A percentile compares a stretch with the other conserved stretches of the same genome.
These are phyloP conservation scores for Drosophila kepulauana DNA, from an alignment of 1,140 invertebrate species.

Conservation along the genomic window DNA sequence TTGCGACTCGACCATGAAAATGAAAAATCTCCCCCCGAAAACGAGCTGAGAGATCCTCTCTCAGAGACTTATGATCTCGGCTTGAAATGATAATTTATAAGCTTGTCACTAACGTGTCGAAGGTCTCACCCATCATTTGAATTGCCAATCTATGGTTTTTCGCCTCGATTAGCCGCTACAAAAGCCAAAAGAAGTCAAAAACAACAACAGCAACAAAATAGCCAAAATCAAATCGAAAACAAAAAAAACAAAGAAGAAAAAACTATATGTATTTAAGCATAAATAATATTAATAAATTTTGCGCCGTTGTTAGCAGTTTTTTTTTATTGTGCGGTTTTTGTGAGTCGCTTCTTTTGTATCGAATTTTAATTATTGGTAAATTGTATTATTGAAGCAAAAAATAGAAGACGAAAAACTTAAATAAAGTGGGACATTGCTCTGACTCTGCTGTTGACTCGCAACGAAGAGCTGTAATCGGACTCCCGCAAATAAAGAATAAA, in stretches of 20 bases:
- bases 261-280: slow-evolving; percentile 45
- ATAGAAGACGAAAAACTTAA: neutral
- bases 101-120: slow-evolving; percentile 54
- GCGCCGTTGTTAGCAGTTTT: slow-evolving; percentile 59
- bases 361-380: slow-evolving; percentile 68
- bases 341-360: slow-evolving; percentile 48
- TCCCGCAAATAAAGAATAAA: slow-evolving; percentile 19
- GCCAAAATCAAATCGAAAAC: slow-evolving; percentile 3
- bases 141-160: slow-evolving; percentile 65
- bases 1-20: neutral
- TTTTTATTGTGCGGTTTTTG: slow-evolving; percentile 37
- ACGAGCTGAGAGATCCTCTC: neutral
- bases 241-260: slow-evolving; percentile 4
- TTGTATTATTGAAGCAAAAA: slow-evolving; percentile 48
- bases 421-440: slow-evolving; percentile 64
- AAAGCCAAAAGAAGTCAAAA: slow-evolving; percentile 13
- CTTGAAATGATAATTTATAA: slow-evolving; percentile 46
- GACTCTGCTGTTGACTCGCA: slow-evolving; percentile 28
- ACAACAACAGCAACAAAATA: neutral
- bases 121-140: slow-evolving; percentile 67
- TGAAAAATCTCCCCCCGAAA: neutral
- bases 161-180: slow-evolving; percentile 32
- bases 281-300: slow-evolving; percentile 42
- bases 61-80: slow-evolving; percentile 24
- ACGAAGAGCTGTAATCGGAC: slow-evolving; percentile 49